Evolutionary conservation across 1,140 invertebrate species (phyloP).

Genomic region (Latrodectus geometricus): DNA sequence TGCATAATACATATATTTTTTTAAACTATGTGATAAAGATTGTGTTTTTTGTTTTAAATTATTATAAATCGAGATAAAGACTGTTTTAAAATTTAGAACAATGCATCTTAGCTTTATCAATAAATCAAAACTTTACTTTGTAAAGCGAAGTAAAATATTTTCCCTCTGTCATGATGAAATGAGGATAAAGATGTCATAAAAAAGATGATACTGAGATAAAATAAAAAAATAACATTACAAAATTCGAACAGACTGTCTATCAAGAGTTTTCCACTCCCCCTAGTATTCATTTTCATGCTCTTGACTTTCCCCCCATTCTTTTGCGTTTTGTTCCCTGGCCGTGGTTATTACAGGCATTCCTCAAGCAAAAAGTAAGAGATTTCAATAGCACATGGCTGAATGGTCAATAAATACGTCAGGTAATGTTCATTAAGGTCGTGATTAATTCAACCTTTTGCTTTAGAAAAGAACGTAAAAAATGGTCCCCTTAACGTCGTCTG

Average conservation of each 20-base stretch:
- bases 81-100: too few relatives aligned
- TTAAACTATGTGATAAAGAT: too few relatives aligned
- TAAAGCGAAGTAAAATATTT: not conserved
- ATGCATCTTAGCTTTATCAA: too few relatives aligned
- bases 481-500: constrained; percentile 21
- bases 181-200: too few relatives aligned
- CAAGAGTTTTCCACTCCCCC: not conserved
- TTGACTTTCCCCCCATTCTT: not conserved
- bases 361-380: constrained; percentile 26
- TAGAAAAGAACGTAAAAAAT: constrained; percentile 13
- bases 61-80: too few relatives aligned
- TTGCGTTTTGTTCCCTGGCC: not conserved
- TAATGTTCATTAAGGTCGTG: constrained; percentile 46
- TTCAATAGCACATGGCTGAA: constrained; percentile 42
- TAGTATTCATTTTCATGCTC: constrained; percentile 18
- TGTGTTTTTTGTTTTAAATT: too few relatives aligned
- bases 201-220: too few relatives aligned
- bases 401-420: constrained; percentile 54
- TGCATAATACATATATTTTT: too few relatives aligned
- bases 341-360: constrained; percentile 22
- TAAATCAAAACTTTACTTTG: too few relatives aligned
- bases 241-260: not conserved
- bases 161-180: too few relatives aligned
- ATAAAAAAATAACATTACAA: too few relatives aligned
- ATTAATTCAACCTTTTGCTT: constrained; percentile 47